Percentiles rank a stretch among this genome's conserved stretches.
Evolutionary conservation across 92 coral and sea anemone species (phyloP).

Genomic region (Scolanthus callimorphus): DNA sequence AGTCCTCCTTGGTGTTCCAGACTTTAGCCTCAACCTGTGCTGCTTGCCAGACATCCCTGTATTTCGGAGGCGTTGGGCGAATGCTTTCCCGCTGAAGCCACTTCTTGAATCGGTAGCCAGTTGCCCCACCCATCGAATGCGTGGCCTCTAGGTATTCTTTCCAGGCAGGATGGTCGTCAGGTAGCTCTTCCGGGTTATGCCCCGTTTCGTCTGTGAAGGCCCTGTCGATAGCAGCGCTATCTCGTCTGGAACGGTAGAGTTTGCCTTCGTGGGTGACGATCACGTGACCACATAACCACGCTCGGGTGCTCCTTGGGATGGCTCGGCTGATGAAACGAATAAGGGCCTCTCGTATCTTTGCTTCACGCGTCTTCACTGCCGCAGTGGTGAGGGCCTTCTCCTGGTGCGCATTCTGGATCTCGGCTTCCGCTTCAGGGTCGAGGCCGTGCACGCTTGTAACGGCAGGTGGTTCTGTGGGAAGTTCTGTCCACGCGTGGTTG

Average conservation of each 20-base stretch:
- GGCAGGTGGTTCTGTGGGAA: conserved; percentile 30
- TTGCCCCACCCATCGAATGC: conserved; percentile 11
- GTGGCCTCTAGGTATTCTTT: conserved; percentile 28
- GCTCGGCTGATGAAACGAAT: conserved; percentile 12
- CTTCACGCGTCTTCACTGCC: conserved; percentile 7
- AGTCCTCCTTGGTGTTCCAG: conserved; percentile 20
- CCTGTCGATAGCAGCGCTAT: conserved; percentile 1
- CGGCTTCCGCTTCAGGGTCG: conserved; percentile 9
- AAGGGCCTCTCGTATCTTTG: conserved; percentile 10
- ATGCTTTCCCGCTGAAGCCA: conserved; percentile 12
- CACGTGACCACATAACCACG: conserved; percentile 12
- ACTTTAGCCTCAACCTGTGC: conserved; percentile 25
- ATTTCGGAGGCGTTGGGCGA: conserved; percentile 23
- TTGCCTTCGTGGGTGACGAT: conserved; percentile 7
- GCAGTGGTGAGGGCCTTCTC: not conserved
- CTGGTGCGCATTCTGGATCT: not conserved
- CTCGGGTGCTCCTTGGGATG: conserved; percentile 11
- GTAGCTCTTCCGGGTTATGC: not conserved
- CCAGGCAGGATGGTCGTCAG: conserved; percentile 2
- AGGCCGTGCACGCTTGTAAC: conserved; percentile 17
- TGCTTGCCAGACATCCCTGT: conserved; percentile 21
- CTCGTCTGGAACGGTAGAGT: not conserved
- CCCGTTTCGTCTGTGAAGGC: conserved; percentile 24
- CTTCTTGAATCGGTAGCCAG: conserved; percentile 24
- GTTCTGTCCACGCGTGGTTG: conserved; percentile 37